Percentiles rank a stretch among this genome's conserved stretches.
phyloP scores from a whole-genome alignment of 2,888 invertebrate species.

The Standfussiana lucernea region DNA sequence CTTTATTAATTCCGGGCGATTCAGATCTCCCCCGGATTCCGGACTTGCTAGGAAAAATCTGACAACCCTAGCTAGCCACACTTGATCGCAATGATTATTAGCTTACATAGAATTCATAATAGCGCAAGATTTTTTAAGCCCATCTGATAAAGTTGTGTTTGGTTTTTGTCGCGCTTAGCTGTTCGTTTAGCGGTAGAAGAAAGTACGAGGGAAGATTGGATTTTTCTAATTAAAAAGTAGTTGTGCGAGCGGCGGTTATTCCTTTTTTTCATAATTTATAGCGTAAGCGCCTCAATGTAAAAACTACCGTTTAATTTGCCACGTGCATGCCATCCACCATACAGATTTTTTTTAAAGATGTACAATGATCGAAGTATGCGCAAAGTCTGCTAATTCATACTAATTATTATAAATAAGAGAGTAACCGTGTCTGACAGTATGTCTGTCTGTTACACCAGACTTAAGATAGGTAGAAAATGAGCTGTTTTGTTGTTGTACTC shows the following conservation, averaged over 20 bases:
- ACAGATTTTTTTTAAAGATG: not conserved
- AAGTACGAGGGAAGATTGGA: not conserved
- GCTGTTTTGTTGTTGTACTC: not conserved
- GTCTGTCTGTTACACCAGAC: not conserved
- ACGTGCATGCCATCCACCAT: not conserved
- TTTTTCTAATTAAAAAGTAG: slow-evolving; percentile 22
- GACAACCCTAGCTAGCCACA: not conserved
- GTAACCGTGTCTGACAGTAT: not conserved
- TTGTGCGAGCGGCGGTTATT: not conserved
- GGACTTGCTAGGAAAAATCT: not conserved
- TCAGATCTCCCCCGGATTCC: not conserved
- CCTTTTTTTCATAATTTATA: not conserved
- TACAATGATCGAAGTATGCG: not conserved
- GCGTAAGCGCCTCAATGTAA: not conserved
- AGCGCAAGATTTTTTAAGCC: slow-evolving; percentile 35
- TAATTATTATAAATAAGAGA: not conserved
- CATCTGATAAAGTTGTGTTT: slow-evolving; percentile 39
- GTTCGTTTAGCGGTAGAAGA: slow-evolving; percentile 6
- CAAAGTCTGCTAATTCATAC: not conserved
- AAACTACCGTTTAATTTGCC: not conserved
- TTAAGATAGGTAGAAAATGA: too few species aligned
- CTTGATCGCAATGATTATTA: slow-evolving; percentile 44
- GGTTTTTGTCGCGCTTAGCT: slow-evolving; percentile 40
- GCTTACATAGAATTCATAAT: slow-evolving; percentile 50
- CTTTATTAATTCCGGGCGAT: not conserved